A percentile compares a stretch with the other conserved stretches of the same genome.
Evolutionary conservation across 2,888 invertebrate species (phyloP).

Genomic region (Mesorhabditis sp.): DNA sequence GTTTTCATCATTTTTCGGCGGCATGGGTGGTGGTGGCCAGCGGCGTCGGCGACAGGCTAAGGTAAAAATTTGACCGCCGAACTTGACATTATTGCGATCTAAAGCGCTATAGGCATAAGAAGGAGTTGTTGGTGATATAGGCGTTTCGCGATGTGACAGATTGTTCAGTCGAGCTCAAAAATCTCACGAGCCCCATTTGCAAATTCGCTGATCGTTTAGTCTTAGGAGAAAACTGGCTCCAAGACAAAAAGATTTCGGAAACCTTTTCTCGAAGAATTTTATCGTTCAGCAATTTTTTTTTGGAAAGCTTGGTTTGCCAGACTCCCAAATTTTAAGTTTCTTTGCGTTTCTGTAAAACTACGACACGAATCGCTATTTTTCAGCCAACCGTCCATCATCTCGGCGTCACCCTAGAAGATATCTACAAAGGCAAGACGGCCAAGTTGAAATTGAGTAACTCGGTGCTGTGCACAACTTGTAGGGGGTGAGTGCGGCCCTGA

Average conservation of each 20-base stretch:
- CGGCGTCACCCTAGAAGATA: conserved; percentile 78
- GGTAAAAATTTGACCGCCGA: not conserved
- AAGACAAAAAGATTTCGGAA: too few relatives aligned
- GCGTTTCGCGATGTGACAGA: not conserved
- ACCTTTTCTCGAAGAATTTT: not conserved
- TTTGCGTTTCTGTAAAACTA: conserved; percentile 9
- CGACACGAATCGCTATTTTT: not conserved
- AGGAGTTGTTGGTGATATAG: conserved; percentile 20
- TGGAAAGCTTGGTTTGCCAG: too few relatives aligned
- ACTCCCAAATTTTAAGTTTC: not conserved
- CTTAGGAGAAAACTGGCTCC: too few relatives aligned
- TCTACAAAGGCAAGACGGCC: conserved; percentile 82
- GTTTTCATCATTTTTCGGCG: conserved; percentile 31
- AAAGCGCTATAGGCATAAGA: too few relatives aligned
- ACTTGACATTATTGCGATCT: too few relatives aligned
- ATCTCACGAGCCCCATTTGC: too few relatives aligned
- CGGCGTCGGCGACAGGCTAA: conserved; percentile 66
- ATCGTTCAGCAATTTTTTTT: not conserved
- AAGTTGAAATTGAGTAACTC: conserved; percentile 79
- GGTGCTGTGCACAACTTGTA: conserved; percentile 75
- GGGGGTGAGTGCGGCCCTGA: conserved; percentile 63
- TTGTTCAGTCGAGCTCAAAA: too few relatives aligned
- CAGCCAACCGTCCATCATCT: conserved; percentile 76
- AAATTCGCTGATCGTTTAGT: too few relatives aligned
- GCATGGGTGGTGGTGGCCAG: conserved; percentile 59